Base-by-base conservation (phyloP, 2,888 invertebrate genomes). In the Rhorus exstirpatorius region DNA sequence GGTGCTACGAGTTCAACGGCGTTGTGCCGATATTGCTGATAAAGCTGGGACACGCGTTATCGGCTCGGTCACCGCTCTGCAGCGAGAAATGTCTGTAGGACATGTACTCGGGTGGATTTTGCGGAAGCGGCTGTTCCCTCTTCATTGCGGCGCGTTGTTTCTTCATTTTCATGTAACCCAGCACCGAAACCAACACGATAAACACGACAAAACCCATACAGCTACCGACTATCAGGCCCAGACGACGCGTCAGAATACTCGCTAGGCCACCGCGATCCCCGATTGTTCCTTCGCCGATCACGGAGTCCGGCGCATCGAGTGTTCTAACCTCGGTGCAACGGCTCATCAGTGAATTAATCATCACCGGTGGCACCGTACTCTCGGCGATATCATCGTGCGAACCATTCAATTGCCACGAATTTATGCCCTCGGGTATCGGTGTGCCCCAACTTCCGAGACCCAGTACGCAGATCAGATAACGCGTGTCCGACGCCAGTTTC, bases 131-230 rank as follows among this genome's bases (percentile, higher is more conserved):
- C 87, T 94, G 94, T 83, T 96, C 96, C 67, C 96, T 93, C 93
- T 97, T 97, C 7, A 96, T 95, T 24, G 96, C 95, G 70, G 95
- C 95, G 84, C 97, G 94, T 89, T 97, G 96, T 92, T 97, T 97
- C 93, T 97, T 97, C 89, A 97, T 95, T 93, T 97, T 97, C 89
- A 97, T 95, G 92, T 97, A 97, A 41, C 97, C 97, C 83, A 97
- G 94, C 35, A 96, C 96, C 8, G 97, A 97, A 78, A 97, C 96
- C 89, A 98, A 94, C 10, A 97, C 96, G 68, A 98, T 95, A 91
- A 98, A 97, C 68, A 98, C 97, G 84, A 97, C 95, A 89, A 97
- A 96, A 74, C 97, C 97, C 94, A 98, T 95, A 90, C 97, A 97
- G 92, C 97, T 97, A 75, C 97, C 97, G 75, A 98, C 96, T 87